Base-by-base conservation (phyloP, 2,888 invertebrate species). In the Poecilobothrus nobilitatus region DNA sequence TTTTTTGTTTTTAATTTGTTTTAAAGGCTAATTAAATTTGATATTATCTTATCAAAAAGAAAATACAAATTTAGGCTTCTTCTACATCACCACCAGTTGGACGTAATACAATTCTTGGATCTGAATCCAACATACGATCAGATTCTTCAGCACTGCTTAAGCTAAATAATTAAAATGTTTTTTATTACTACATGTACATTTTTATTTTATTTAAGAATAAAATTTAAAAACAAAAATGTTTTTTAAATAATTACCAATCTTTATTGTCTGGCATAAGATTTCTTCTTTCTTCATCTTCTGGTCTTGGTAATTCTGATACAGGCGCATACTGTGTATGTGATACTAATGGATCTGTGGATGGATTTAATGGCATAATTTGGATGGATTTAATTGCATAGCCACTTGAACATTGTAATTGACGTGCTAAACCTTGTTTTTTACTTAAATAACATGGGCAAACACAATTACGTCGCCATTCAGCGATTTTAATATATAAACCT, bases 191-290 rank as follows among this genome's bases (percentile, higher is more conserved):
- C 22, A 21, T 12, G 44, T 33, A 63, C 22, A 53, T 20, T 65
- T 22, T 68, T 27, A 37, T 37, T 10, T 37, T 7, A 37, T 37
- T 67, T 15, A 67, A 18, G 7, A 62, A 44, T 53, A 18, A 27
- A 44, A 21, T 27, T 37, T 9, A 22, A 8, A 65, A 27, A 41
- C 33, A 20, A 27, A 10, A 34, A 15, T 18, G 1, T 27, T 10
- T 64, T 37, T 65, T 22, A 67, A 18, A 67, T n/a, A 75, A 82
- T 83, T 79, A 89, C 89, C 87, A 88, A 76, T 90, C 90, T 80
- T 90, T 90, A 79, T 87, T 88, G 76, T 90, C 89, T 71, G 84
- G 83, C 90, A 91, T 90, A 76, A 91, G 84, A 79, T 89, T 89
- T 77, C 89, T 86, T 78, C 88, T 87, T 77, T 91, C 90, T 73